Percentiles rank a stretch among this genome's conserved stretches.
phyloP scores from a whole-genome alignment of 2,113 vertebrate genomes.

The Podarcis muralis region DNA sequence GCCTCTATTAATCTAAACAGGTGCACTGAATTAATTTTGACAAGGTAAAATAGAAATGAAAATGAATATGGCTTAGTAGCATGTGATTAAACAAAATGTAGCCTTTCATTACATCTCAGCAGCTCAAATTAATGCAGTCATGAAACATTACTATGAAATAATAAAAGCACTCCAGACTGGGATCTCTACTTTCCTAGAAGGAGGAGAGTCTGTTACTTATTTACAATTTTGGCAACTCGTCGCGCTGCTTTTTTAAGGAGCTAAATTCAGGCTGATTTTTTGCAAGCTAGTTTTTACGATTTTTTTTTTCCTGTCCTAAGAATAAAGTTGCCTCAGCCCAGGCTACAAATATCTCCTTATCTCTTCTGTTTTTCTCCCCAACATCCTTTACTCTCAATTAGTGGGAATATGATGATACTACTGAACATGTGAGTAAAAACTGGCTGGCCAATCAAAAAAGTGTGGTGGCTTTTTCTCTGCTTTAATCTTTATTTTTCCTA shows the following conservation, averaged over 20 bases:
- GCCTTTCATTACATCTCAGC: slow-evolving; percentile 37
- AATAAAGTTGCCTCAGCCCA: slow-evolving; percentile 43
- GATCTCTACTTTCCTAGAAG: slow-evolving; percentile 13
- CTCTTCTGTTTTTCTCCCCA: slow-evolving; percentile 79
- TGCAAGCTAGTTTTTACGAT: not conserved
- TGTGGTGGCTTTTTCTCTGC: slow-evolving; percentile 30
- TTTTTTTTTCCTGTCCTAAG: slow-evolving; percentile 48
- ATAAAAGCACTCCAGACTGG: not conserved
- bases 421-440: slow-evolving; percentile 96
- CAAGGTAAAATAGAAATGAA: slow-evolving; percentile 41
- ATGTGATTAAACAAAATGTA: slow-evolving; percentile 31
- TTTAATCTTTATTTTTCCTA: slow-evolving; percentile 9
- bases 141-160: slow-evolving; percentile 2
- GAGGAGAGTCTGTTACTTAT: not conserved
- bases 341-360: slow-evolving; percentile 70
- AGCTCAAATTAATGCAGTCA: slow-evolving; percentile 10
- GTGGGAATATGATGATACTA: slow-evolving; percentile 99
- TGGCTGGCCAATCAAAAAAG: slow-evolving; percentile 52
- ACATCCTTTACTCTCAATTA: slow-evolving; percentile 81
- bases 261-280: slow-evolving; percentile 15
- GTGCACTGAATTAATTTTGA: slow-evolving; percentile 35
- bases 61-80: slow-evolving; percentile 21
- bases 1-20: slow-evolving; percentile 36
- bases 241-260: slow-evolving; percentile 14
- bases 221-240: slow-evolving; percentile 9